Evolutionary conservation across 2,888 invertebrate species (phyloP).

Genomic region (Volucella inflata): DNA sequence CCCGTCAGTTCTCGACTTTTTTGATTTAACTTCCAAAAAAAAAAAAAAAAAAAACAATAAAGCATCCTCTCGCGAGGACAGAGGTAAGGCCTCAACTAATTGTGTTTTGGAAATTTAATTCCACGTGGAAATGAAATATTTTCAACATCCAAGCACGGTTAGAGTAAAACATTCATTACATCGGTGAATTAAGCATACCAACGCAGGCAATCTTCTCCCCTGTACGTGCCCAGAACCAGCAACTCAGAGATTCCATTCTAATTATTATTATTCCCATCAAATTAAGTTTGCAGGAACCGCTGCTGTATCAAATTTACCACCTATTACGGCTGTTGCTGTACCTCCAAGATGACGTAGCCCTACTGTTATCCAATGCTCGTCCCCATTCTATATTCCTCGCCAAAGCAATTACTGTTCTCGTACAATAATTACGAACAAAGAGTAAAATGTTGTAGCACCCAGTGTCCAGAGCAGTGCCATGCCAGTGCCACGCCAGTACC

Average conservation of each 20-base stretch:
- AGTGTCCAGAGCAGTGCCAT: too few species aligned
- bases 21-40: too few species aligned
- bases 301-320: constrained; percentile 24
- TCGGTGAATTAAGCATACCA: neutral
- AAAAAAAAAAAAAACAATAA: too few species aligned
- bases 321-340: constrained; percentile 1
- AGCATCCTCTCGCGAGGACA: too few species aligned
- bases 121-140: too few species aligned
- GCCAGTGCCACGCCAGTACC: neutral
- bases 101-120: too few species aligned
- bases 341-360: neutral
- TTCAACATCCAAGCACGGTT: too few species aligned
- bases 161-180: neutral
- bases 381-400: neutral
- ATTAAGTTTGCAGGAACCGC: constrained; percentile 32
- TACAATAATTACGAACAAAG: constrained; percentile 49
- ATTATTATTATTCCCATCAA: constrained; percentile 31
- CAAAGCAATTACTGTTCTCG: constrained; percentile 43
- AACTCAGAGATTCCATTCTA: neutral
- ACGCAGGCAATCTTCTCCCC: neutral
- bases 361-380: neutral
- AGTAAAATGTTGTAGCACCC: constrained; percentile 7
- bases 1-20: too few species aligned
- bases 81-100: too few species aligned
- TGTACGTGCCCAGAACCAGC: neutral